Evolutionary conservation across 2,888 invertebrate species (phyloP), one percentile per base, ranked within the genome.

Genomic region (Eupithecia subfuscata): DNA sequence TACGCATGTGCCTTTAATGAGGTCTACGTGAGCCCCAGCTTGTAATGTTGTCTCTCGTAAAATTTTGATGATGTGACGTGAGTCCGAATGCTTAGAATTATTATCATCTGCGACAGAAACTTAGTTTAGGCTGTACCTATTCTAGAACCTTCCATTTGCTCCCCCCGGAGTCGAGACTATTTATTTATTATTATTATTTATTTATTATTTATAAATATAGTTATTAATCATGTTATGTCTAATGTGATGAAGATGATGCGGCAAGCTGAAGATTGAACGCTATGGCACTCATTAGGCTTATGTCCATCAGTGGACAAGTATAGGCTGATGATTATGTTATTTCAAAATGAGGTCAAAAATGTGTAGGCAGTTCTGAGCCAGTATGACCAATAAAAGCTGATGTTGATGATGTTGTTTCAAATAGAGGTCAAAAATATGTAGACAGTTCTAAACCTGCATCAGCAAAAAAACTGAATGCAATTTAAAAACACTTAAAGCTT

Each of bases 1-100:
- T 92, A 92, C 93, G 88, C 86, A 89, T 89, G 87, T 86, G 85
- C 86, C 83, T 87, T 90, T 91, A 91, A 92, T 92, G 90, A 92
- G 91, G 87, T 85, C 84, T 85, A 84, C 85, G 85, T 84, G 82
- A 78, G 70, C 80, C 75, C 70, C 71, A 74, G 76, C 79, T 78
- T 72, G 79, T 81, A 78, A 78, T 76, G 74, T 71, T 70, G 37
- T 43, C 52, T 76, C 75, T 81, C 83, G 78, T 84, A 82, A 84
- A 84, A 79, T 80, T 83, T 84, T 83, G 80, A 84, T 81, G 81
- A 75, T 76, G 76, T 71, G 56, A 81, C 80, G 81, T 79, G 78
- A 71, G 69, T 68, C 68, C 68, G 25, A 68, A 43, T 43, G 12
- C 34, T 37, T n/a, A 22, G 40, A 67, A 14, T 68, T 45, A 68